These are phyloP conservation scores for Lagorchestes hirsutus DNA, from an alignment of 2,797 vertebrate genomes.

Conservation along the genomic window DNA sequence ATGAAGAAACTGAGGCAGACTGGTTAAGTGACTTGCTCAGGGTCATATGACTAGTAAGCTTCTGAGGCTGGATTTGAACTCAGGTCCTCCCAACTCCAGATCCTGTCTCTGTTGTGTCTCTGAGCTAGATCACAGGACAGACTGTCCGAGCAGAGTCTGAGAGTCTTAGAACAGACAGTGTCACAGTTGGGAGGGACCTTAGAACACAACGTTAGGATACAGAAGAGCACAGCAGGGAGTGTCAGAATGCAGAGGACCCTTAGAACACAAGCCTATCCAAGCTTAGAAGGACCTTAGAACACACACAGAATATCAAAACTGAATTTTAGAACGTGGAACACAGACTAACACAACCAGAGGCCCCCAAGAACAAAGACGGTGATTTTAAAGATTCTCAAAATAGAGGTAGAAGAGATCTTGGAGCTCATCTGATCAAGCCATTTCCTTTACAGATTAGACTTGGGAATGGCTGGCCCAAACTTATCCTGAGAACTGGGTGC, in stretches of 20 bases:
- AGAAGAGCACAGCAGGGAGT: not conserved
- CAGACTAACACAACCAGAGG: not conserved
- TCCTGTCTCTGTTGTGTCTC: not conserved
- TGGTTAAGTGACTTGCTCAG: not conserved
- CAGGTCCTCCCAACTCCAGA: not conserved
- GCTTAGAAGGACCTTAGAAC: not conserved
- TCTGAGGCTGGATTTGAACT: not conserved
- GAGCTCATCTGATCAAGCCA: not conserved
- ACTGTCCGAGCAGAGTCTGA: not conserved
- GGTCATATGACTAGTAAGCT: not conserved
- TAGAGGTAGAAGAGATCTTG: not conserved
- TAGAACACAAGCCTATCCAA: not conserved
- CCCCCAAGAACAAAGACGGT: not conserved
- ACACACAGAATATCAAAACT: not conserved
- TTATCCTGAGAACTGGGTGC: not conserved
- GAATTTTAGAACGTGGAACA: not conserved
- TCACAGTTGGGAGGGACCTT: not conserved
- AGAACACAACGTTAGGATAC: not conserved
- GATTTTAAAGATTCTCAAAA: not conserved
- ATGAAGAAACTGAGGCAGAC: constrained; percentile 1
- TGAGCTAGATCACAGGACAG: not conserved
- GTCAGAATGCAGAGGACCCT: not conserved
- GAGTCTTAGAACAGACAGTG: not conserved
- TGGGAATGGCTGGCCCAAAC: not conserved
- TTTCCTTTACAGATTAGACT: not conserved